Conservation (phyloP, 2,113 vertebrate genomes). For the Smithornis capensis region DNA sequence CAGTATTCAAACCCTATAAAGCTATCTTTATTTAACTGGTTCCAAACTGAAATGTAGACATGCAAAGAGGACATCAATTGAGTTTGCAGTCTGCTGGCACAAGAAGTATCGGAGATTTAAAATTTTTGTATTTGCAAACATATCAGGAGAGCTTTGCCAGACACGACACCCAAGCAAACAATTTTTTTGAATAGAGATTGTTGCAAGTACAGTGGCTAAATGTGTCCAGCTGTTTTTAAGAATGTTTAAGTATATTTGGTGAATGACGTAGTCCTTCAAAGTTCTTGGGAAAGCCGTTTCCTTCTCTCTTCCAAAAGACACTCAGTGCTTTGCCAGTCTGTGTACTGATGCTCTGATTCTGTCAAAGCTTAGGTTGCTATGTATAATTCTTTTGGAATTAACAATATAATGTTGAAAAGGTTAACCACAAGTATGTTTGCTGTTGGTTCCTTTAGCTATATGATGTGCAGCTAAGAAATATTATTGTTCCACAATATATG, state of each 20-base stretch:
- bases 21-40: neutral
- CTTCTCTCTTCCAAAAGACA: neutral
- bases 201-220: constrained; percentile 33
- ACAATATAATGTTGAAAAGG: neutral
- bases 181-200: neutral
- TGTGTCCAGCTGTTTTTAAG: neutral
- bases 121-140: constrained; percentile 48
- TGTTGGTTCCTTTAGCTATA: neutral
- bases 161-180: constrained; percentile 40
- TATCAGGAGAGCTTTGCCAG: neutral
- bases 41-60: constrained; percentile 1
- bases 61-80: neutral
- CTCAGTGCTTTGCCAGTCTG: neutral
- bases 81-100: neutral
- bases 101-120: neutral
- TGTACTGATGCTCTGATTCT: neutral
- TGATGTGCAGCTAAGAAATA: neutral
- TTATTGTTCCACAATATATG: neutral
- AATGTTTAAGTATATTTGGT: neutral
- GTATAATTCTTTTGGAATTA: neutral
- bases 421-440: neutral
- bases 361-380: neutral
- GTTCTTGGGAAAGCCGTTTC: neutral
- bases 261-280: neutral
- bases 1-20: neutral